Conservation (phyloP, 2,113 vertebrate genomes). For the Arizona elegans region DNA sequence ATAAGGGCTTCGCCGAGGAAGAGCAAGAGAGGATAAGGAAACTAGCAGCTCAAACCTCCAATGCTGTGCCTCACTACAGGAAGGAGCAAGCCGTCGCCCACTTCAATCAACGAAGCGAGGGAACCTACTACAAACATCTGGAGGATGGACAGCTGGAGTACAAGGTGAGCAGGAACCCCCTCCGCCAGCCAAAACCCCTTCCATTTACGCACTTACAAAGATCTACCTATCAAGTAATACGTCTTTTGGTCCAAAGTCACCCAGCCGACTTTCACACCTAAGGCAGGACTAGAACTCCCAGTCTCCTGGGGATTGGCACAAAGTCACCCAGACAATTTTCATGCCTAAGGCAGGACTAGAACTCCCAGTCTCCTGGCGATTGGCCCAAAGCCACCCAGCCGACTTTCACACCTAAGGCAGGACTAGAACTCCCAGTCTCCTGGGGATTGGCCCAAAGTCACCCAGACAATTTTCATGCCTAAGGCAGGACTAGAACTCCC, state of each 20-base stretch:
- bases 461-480: too few species aligned
- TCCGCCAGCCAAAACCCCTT: neutral
- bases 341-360: neutral
- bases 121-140: neutral
- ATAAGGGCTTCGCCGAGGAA: fast-evolving
- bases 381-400: neutral
- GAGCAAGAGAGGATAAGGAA: fast-evolving
- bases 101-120: neutral
- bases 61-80: fast-evolving
- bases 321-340: neutral
- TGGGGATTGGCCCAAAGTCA: too few species aligned
- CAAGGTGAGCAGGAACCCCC: neutral
- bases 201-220: neutral
- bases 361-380: neutral
- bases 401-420: too few species aligned
- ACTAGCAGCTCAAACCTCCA: neutral
- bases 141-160: neutral
- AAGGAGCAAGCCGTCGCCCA: neutral
- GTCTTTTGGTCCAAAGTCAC: too few species aligned
- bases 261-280: neutral
- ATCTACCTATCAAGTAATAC: too few species aligned
- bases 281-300: neutral
- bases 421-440: too few species aligned
- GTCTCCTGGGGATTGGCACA: neutral
- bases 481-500: too few species aligned